Conservation (phyloP, 37 sponge, comb jelly and placozoan genomes). For the Beroe ovata region DNA sequence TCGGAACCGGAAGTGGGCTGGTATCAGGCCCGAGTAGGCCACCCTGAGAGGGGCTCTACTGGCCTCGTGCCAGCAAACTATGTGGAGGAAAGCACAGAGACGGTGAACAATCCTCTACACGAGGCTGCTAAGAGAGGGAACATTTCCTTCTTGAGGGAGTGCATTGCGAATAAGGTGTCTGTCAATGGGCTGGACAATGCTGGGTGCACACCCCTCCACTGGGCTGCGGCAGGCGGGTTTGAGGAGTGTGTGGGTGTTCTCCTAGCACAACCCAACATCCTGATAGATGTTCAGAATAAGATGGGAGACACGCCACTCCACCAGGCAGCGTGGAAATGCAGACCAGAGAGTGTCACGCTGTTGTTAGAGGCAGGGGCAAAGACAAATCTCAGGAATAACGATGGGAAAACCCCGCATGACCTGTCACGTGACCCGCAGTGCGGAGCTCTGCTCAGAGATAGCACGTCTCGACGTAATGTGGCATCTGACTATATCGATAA, state of each 20-base stretch:
- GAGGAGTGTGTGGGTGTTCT: constrained; percentile 61
- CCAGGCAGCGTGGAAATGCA: constrained; percentile 97
- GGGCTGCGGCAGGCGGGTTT: constrained; percentile 95
- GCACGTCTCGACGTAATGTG: neutral
- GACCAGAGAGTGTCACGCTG: constrained; percentile 76
- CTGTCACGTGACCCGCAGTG: constrained; percentile 60
- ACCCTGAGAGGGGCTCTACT: constrained; percentile 69
- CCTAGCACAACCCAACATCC: neutral
- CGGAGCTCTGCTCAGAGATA: constrained; percentile 19
- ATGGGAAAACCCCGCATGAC: constrained; percentile 79
- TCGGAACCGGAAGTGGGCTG: constrained; percentile 87
- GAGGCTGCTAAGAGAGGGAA: constrained; percentile 98
- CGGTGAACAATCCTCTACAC: constrained; percentile 92
- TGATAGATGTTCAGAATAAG: constrained; percentile 80
- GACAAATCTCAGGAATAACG: constrained; percentile 79
- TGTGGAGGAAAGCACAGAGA: constrained; percentile 83
- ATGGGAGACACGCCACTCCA: constrained; percentile 96
- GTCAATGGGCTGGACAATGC: constrained; percentile 96
- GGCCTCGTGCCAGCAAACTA: constrained; percentile 95
- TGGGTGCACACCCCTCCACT: constrained; percentile 96
- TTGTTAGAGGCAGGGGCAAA: constrained; percentile 83
- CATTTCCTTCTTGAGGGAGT: constrained; percentile 84
- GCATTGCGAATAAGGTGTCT: constrained; percentile 88
- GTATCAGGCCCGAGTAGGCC: constrained; percentile 82
- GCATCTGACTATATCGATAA: constrained; percentile 12